Evolutionary conservation across 1,140 invertebrate species (phyloP).

Genomic region (Hycleus cichorii): DNA sequence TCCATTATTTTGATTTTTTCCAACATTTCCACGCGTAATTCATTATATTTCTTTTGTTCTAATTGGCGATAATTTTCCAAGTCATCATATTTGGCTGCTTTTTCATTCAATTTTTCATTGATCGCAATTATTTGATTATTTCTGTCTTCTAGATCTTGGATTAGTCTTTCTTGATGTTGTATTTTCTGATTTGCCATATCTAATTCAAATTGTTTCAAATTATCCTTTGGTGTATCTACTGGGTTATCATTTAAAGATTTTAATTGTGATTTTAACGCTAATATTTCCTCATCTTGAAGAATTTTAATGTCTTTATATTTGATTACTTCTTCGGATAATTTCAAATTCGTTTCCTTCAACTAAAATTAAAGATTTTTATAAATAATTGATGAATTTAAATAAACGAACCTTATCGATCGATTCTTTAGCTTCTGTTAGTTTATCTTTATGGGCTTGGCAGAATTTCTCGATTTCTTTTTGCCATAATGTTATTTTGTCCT

Average conservation of each 20-base stretch:
- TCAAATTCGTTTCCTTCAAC: background rate
- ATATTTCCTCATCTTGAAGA: background rate
- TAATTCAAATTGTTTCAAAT: conserved; percentile 17
- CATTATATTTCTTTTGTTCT: too few relatives aligned
- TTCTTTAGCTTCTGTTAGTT: conserved; percentile 46
- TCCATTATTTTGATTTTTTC: background rate
- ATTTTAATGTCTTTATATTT: background rate
- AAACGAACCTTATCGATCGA: conserved; percentile 34
- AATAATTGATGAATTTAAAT: background rate
- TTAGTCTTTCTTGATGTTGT: conserved; percentile 2
- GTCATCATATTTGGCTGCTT: background rate
- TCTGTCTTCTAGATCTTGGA: background rate
- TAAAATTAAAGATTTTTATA: background rate
- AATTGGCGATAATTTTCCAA: too few relatives aligned
- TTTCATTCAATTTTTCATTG: background rate
- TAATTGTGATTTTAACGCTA: conserved; percentile 2
- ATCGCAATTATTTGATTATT: background rate
- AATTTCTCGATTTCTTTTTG: conserved; percentile 44
- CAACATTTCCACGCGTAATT: background rate
- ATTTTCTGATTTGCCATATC: conserved; percentile 18
- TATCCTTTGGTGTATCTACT: background rate
- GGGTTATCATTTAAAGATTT: conserved; percentile 7
- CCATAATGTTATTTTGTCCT: conserved; percentile 44
- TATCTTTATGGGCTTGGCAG: conserved; percentile 44
- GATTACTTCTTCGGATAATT: background rate